Evolutionary conservation across 2,797 vertebrate genomes (phyloP).

Genomic region (Acridotheres tristis): DNA sequence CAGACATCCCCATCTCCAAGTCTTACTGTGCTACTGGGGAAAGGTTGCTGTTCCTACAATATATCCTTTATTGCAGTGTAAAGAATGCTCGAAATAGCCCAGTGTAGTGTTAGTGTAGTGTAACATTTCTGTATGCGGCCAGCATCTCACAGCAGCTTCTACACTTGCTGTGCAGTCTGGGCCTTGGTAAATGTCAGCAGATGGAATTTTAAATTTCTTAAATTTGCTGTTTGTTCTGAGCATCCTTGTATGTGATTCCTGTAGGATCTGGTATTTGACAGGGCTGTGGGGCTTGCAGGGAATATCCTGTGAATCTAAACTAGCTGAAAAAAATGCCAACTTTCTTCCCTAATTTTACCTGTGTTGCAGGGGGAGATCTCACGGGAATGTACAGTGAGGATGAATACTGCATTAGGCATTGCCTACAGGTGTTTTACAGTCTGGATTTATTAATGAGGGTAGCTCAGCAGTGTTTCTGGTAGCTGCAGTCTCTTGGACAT

Average conservation of each 20-base stretch:
- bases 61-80: not conserved
- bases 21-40: not conserved
- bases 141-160: constrained; percentile 1
- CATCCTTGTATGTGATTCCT: constrained; percentile 28
- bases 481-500: not conserved
- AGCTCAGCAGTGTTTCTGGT: not conserved
- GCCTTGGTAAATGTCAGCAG: constrained; percentile 43
- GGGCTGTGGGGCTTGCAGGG: not conserved
- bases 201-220: constrained; percentile 32
- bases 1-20: not conserved
- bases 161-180: constrained; percentile 1
- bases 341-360: constrained; percentile 1
- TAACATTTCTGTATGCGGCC: constrained; percentile 15
- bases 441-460: not conserved
- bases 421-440: not conserved
- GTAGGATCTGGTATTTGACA: constrained; percentile 51
- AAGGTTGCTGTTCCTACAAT: not conserved
- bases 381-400: not conserved
- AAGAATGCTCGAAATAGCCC: not conserved
- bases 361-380: not conserved
- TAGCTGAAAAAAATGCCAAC: not conserved
- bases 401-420: constrained; percentile 13
- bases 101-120: not conserved
- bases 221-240: constrained; percentile 20
- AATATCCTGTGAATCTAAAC: constrained; percentile 32